Evolutionary conservation across 2,797 vertebrate species (phyloP).

Genomic region (Columba guinea): DNA sequence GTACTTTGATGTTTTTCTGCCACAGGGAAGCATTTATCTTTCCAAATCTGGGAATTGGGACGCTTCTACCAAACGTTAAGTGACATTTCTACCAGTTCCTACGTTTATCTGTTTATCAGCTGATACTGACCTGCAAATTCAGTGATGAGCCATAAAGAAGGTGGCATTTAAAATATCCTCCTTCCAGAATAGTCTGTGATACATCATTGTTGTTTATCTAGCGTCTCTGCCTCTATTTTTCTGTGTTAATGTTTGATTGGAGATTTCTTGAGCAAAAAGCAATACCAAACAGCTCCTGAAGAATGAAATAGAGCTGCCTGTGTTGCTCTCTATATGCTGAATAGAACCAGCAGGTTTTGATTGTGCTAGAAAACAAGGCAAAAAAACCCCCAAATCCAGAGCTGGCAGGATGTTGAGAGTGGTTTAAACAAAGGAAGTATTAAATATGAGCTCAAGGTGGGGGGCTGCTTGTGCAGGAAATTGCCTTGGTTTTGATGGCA

Average conservation of each 20-base stretch:
- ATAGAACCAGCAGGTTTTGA: conserved; percentile 40
- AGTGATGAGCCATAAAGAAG: not conserved
- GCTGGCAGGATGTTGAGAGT: not conserved
- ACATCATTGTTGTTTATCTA: not conserved
- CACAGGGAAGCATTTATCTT: not conserved
- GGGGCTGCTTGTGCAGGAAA: not conserved
- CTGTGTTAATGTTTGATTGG: not conserved
- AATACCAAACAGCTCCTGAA: not conserved
- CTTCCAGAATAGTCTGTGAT: not conserved
- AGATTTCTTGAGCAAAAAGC: not conserved
- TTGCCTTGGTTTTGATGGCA: not conserved
- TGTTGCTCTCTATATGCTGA: not conserved
- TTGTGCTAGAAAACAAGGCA: conserved; percentile 19
- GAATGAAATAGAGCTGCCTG: not conserved
- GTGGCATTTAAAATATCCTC: not conserved
- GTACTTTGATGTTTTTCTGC: not conserved
- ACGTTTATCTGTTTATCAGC: not conserved
- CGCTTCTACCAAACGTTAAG: not conserved
- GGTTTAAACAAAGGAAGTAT: conserved; percentile 40
- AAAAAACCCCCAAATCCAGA: not conserved
- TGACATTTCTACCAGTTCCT: not conserved
- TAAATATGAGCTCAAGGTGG: conserved; percentile 17
- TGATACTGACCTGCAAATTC: not conserved
- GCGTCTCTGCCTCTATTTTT: not conserved
- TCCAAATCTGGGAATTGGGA: not conserved